Conservation (phyloP, 2,113 vertebrate genomes). For the Prionailurus bengalensis region DNA sequence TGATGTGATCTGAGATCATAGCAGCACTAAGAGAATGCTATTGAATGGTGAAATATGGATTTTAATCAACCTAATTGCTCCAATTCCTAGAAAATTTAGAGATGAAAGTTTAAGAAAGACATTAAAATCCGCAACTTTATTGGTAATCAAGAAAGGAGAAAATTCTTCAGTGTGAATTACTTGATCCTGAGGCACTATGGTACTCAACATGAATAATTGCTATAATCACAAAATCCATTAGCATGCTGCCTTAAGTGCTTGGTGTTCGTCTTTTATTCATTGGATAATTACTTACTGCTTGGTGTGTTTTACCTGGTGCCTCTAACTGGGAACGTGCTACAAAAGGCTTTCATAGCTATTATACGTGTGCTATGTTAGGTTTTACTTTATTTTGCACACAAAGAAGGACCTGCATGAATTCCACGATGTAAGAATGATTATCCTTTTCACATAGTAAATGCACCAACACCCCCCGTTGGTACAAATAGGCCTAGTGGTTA, state of each 20-base stretch:
- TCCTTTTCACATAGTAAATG: slow-evolving; percentile 9
- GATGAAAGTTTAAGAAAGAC: not conserved
- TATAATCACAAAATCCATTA: slow-evolving; percentile 49
- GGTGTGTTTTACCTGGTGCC: not conserved
- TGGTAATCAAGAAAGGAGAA: not conserved
- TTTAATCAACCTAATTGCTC: not conserved
- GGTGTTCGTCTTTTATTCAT: slow-evolving; percentile 56
- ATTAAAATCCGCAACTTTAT: slow-evolving; percentile 46
- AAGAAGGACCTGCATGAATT: slow-evolving; percentile 12
- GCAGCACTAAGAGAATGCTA: not conserved
- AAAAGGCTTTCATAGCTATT: slow-evolving; percentile 18
- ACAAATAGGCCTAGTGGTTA: not conserved
- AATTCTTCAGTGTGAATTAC: not conserved
- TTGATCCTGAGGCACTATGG: not conserved
- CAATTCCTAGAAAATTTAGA: not conserved
- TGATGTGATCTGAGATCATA: not conserved
- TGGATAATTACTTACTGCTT: slow-evolving; percentile 34
- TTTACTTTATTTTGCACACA: slow-evolving; percentile 32
- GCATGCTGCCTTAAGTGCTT: not conserved
- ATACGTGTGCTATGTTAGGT: not conserved
- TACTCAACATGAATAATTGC: not conserved
- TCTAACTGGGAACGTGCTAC: not conserved
- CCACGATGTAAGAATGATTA: not conserved
- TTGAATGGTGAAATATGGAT: not conserved
- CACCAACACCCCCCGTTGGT: not conserved